Percentiles rank a stretch among this genome's conserved stretches.
These are phyloP conservation scores for Mythimna vitellina DNA, from an alignment of 2,888 invertebrate genomes.

Conservation along the genomic window DNA sequence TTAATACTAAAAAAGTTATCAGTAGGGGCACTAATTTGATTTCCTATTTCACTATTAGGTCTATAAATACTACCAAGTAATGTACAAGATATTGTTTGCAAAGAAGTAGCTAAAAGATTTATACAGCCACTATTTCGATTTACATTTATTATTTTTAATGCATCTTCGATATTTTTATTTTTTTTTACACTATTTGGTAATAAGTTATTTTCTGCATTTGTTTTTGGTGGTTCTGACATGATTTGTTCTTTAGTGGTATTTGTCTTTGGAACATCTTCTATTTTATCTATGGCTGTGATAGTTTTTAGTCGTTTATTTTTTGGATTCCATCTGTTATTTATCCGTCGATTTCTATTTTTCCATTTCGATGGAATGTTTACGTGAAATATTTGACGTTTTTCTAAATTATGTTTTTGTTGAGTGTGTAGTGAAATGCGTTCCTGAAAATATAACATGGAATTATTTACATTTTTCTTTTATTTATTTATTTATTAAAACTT, in stretches of 20 bases:
- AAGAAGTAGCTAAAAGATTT: conserved; percentile 30
- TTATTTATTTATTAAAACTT: too few relatives aligned
- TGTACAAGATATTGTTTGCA: conserved; percentile 13
- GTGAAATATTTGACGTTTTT: conserved; percentile 23
- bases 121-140: conserved; percentile 40
- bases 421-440: background rate
- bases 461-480: too few relatives aligned
- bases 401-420: conserved; percentile 20
- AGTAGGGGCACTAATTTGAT: background rate
- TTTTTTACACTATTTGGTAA: conserved; percentile 12
- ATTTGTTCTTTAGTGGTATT: background rate
- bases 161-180: conserved; percentile 56
- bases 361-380: conserved; percentile 31
- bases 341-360: background rate
- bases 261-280: background rate
- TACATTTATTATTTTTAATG: conserved; percentile 58
- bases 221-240: background rate
- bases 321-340: background rate
- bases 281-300: background rate
- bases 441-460: conserved; percentile 32
- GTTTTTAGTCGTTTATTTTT: background rate
- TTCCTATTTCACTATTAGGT: background rate
- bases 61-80: background rate
- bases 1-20: background rate
- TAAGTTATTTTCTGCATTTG: background rate